Percentiles rank a stretch among this genome's conserved stretches.
phyloP scores from a whole-genome alignment of 2,797 vertebrate species.

The Picus viridis region DNA sequence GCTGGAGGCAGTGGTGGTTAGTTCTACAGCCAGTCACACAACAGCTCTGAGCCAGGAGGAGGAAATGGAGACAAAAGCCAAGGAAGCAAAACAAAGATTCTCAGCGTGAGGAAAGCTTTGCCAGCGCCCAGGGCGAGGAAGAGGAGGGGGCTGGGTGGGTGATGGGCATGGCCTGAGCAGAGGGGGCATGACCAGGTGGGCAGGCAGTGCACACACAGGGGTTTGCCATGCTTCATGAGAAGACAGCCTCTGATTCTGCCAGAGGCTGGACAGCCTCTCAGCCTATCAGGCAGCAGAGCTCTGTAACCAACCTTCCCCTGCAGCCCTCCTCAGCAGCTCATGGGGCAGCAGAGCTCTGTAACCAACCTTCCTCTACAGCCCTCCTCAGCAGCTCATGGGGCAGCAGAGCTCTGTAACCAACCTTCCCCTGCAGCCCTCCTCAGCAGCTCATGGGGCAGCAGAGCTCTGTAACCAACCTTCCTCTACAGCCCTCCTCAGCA shows the following conservation, averaged over 20 bases:
- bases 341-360: background rate
- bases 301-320: too few relatives aligned
- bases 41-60: background rate
- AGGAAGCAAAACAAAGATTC: constrained; percentile 36
- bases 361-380: background rate
- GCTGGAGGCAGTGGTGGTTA: background rate
- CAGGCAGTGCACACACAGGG: background rate
- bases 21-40: background rate
- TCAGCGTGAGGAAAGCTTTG: background rate
- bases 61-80: constrained; percentile 38
- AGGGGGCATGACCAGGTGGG: constrained; percentile 25
- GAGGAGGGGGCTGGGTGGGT: constrained; percentile 35
- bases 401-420: too few relatives aligned
- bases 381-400: background rate
- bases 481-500: too few relatives aligned
- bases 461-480: too few relatives aligned
- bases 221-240: constrained; percentile 22
- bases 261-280: background rate
- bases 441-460: too few relatives aligned
- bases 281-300: background rate
- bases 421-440: too few relatives aligned
- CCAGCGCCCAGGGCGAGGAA: constrained; percentile 25
- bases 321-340: rapidly evolving
- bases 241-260: background rate
- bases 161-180: constrained; percentile 56